Evolutionary conservation across 2,888 invertebrate genomes (phyloP).

Genomic region (Parelbella ahira): DNA sequence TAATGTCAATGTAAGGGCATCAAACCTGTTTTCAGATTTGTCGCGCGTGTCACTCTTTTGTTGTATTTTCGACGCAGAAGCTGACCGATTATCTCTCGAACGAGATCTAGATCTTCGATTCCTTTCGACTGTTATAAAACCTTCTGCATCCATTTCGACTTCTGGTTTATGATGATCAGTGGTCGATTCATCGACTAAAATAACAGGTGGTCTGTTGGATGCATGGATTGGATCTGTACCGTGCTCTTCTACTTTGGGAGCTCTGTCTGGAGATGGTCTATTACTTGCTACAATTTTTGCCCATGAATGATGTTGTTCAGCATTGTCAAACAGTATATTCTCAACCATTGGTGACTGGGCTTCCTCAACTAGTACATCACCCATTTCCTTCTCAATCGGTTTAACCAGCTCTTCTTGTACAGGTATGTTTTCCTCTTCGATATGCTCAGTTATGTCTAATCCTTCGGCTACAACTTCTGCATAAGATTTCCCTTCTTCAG

Average conservation of each 20-base stretch:
- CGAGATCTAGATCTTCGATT: slow-evolving; percentile 77
- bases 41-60: slow-evolving; percentile 44
- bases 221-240: slow-evolving; percentile 28
- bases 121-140: slow-evolving; percentile 72
- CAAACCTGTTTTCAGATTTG: slow-evolving; percentile 58
- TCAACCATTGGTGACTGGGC: slow-evolving; percentile 29
- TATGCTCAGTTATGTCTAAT: slow-evolving; percentile 27
- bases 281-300: slow-evolving; percentile 66
- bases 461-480: slow-evolving; percentile 83
- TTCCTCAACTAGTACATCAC: too few relatives aligned
- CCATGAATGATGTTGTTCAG: slow-evolving; percentile 51
- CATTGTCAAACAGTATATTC: slow-evolving; percentile 18
- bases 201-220: slow-evolving; percentile 48
- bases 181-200: slow-evolving; percentile 60
- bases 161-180: slow-evolving; percentile 44
- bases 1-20: slow-evolving; percentile 48
- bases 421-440: neutral
- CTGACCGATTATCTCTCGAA: slow-evolving; percentile 69
- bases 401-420: neutral
- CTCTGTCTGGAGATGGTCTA: slow-evolving; percentile 54
- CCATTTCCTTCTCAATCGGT: too few relatives aligned
- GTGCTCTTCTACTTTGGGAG: slow-evolving; percentile 37
- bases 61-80: slow-evolving; percentile 42
- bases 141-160: slow-evolving; percentile 59
- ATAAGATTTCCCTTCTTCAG: slow-evolving; percentile 84